Base-by-base conservation (phyloP, 2,888 invertebrate genomes). In the Iselma pallidipennis region DNA sequence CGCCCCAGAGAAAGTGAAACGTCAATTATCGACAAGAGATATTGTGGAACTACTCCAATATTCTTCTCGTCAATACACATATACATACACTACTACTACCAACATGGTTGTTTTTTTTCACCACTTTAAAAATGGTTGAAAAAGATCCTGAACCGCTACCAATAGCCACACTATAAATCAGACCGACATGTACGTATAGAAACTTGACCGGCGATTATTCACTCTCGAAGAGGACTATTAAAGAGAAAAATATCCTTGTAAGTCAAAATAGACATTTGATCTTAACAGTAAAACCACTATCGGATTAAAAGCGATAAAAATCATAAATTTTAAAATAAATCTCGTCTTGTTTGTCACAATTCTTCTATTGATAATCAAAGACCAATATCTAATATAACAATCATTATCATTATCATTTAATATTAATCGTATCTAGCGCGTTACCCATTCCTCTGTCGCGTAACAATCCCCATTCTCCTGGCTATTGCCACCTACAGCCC, bases 191-290 rank as follows among this genome's bases (percentile, higher is more conserved):
- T 19, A 19, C 19, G 19, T 16, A 9, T 45, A 45, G 53, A 28
- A 49, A 31, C 49, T 33, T 31, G 51, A 48, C 63, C 50, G 31
- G 63, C 45, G 56, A 62, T 59, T 53, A 61, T 53, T 31, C 23
- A 42, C 59, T 60, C 63, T 63, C 65, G 60, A 67, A 67, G 69
- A 65, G 69, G 63, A 23, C 50, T 53, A 66, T 63, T 65, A 66
- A 66, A 68, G 66, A 66, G 68, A 68, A 64, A 71, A 67, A 67
- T 61, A 65, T 51, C 50, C 51, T 55, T 59, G 53, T 55, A 52
- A 63, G 59, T 55, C 26, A 28, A 59, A 29, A 26, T 29, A 28
- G 12, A 50, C 19, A 21, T 26, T 50, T 28, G 5, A 26, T 14
- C 2, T 14, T 1, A 3, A 9, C 1, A 26, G 14, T 28, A 9